Conservation (phyloP, 2,888 invertebrate genomes). For the Polydrusus pterygomalis region DNA sequence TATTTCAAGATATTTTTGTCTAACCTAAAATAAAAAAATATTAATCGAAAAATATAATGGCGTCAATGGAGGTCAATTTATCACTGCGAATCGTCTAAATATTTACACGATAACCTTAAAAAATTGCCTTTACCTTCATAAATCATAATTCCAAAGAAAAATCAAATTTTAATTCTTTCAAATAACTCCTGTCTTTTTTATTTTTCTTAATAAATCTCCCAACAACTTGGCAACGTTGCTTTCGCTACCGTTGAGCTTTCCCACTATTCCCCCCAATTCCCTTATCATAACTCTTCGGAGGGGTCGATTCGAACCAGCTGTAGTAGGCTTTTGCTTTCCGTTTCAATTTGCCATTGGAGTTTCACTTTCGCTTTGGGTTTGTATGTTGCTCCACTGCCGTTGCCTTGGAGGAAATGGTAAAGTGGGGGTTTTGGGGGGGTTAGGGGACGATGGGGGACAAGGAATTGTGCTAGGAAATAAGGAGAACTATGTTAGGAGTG, state of each 20-base stretch:
- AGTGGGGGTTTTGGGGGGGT: conserved; percentile 28
- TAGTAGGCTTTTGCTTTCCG: conserved; percentile 52
- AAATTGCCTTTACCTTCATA: not conserved
- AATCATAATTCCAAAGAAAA: not conserved
- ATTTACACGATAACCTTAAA: too few relatives aligned
- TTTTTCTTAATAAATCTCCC: conserved; percentile 9
- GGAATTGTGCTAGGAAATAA: conserved; percentile 54
- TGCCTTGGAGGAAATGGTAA: conserved; percentile 47
- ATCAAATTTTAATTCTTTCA: conserved; percentile 4
- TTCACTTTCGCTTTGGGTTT: conserved; percentile 53
- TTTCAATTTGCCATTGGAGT: conserved; percentile 53
- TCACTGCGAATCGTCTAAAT: too few relatives aligned
- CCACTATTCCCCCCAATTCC: conserved; percentile 18
- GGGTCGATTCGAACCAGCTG: conserved; percentile 50
- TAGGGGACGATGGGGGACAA: conserved; percentile 38
- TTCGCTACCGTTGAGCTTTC: conserved; percentile 22
- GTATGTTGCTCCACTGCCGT: conserved; percentile 47
- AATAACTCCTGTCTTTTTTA: not conserved
- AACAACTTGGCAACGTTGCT: conserved; percentile 37
- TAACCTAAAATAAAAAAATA: too few relatives aligned
- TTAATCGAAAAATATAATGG: too few relatives aligned
- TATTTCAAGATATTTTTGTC: too few relatives aligned
- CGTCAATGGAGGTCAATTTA: too few relatives aligned
- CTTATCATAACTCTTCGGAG: conserved; percentile 25
- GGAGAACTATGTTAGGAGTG: conserved; percentile 55